Evolutionary conservation across 1,140 invertebrate species (phyloP).

Genomic region (Sarcophaga bullata): DNA sequence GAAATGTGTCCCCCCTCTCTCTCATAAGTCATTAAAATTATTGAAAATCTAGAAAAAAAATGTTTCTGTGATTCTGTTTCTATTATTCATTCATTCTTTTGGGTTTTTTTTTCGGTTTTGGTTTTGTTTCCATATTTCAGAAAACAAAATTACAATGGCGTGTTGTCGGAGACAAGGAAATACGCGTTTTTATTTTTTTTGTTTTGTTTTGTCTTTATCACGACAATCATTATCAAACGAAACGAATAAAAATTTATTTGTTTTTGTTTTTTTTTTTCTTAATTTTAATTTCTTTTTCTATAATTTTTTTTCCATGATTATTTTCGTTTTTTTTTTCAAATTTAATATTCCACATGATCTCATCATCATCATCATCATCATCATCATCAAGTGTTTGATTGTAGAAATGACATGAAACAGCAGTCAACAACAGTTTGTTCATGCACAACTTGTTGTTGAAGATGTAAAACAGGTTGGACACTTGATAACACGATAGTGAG

Average conservation of each 20-base stretch:
- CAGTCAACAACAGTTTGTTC: not conserved
- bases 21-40: slow-evolving; percentile 1
- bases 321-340: not conserved
- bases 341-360: not conserved
- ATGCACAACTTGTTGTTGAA: not conserved
- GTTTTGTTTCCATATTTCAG: not conserved
- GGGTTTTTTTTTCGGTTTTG: too few relatives aligned
- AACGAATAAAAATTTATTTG: not conserved
- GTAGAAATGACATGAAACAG: not conserved
- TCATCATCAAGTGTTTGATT: not conserved
- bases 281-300: too few relatives aligned
- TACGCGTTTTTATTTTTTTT: not conserved
- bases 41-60: not conserved
- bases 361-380: too few relatives aligned
- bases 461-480: slow-evolving; percentile 23
- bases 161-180: not conserved
- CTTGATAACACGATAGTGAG: not conserved
- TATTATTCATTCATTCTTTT: too few relatives aligned
- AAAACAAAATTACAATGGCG: slow-evolving; percentile 8
- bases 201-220: not conserved
- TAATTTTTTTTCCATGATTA: too few relatives aligned
- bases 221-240: slow-evolving; percentile 15
- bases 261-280: not conserved
- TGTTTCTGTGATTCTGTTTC: too few relatives aligned
- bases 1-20: not conserved